A percentile compares a stretch with the other conserved stretches of the same genome.
phyloP scores from a whole-genome alignment of 2,888 invertebrate genomes.

The Oxytorus armatus region DNA sequence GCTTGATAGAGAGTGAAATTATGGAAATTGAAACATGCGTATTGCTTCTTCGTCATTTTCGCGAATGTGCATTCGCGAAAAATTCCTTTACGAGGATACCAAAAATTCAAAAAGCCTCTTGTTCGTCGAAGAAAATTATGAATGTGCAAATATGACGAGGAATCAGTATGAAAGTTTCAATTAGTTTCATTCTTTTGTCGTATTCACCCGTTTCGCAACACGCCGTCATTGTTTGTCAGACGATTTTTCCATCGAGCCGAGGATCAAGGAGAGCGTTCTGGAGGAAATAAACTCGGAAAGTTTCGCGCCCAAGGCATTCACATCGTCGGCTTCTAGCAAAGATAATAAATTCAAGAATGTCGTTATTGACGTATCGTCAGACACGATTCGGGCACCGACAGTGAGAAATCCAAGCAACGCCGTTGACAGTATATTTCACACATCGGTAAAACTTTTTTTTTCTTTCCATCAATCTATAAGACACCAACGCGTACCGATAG shows the following conservation, averaged over 20 bases:
- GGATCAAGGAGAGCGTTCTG: constrained; percentile 85
- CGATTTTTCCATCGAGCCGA: constrained; percentile 80
- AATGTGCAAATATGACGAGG: no score
- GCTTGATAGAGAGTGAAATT: no score
- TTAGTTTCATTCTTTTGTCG: no score
- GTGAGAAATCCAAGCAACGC: constrained; percentile 75
- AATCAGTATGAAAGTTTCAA: no score
- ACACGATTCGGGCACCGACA: constrained; percentile 89
- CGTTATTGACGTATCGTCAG: constrained; percentile 90
- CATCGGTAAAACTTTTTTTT: constrained; percentile 81
- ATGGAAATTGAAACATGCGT: no score
- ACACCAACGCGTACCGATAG: constrained; percentile 15
- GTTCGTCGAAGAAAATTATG: no score
- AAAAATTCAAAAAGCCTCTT: no score
- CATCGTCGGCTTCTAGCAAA: constrained; percentile 85
- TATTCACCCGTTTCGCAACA: no score
- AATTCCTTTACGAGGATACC: no score
- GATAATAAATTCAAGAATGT: constrained; percentile 89
- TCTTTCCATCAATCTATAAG: no score
- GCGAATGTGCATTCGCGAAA: no score
- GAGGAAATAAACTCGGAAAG: constrained; percentile 90
- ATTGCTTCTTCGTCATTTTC: no score
- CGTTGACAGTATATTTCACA: constrained; percentile 81
- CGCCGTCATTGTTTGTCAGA: constrained; percentile 76
- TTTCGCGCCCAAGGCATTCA: constrained; percentile 87